Conservation (phyloP, 2,888 invertebrate species). For the Omphaloscelis lunosa region DNA sequence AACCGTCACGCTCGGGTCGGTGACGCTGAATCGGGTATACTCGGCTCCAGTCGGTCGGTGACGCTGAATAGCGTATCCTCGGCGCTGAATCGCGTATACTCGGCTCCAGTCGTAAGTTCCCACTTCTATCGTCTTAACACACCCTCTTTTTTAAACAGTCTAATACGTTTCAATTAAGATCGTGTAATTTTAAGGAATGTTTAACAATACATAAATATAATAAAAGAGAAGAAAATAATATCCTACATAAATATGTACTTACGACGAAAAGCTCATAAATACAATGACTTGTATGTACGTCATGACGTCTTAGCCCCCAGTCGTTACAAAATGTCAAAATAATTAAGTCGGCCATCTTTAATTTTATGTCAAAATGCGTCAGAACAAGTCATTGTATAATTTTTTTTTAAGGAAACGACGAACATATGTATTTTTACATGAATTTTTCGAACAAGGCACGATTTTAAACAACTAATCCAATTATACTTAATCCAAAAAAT, state of each 20-base stretch:
- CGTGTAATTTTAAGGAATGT: slow-evolving; percentile 60
- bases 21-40: not conserved
- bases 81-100: not conserved
- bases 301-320: not conserved
- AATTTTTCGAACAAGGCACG: slow-evolving; percentile 69
- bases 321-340: slow-evolving; percentile 9
- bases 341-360: slow-evolving; percentile 24
- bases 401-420: slow-evolving; percentile 34
- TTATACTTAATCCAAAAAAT: slow-evolving; percentile 31
- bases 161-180: slow-evolving; percentile 51
- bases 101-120: not conserved
- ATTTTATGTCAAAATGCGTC: slow-evolving; percentile 25
- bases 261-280: slow-evolving; percentile 1
- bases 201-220: slow-evolving; percentile 55
- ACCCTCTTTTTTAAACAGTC: not conserved
- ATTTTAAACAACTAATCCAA: slow-evolving; percentile 66
- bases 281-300: slow-evolving; percentile 12
- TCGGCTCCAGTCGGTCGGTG: no score
- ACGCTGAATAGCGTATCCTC: not conserved
- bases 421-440: slow-evolving; percentile 56
- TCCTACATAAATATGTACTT: slow-evolving; percentile 68
- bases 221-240: slow-evolving; percentile 39
- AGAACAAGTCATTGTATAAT: slow-evolving; percentile 8
- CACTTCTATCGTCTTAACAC: not conserved
- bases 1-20: not conserved